A percentile compares a stretch with the other conserved stretches of the same genome.
phyloP scores from a whole-genome alignment of 2,888 invertebrate species.

The Troides helena region DNA sequence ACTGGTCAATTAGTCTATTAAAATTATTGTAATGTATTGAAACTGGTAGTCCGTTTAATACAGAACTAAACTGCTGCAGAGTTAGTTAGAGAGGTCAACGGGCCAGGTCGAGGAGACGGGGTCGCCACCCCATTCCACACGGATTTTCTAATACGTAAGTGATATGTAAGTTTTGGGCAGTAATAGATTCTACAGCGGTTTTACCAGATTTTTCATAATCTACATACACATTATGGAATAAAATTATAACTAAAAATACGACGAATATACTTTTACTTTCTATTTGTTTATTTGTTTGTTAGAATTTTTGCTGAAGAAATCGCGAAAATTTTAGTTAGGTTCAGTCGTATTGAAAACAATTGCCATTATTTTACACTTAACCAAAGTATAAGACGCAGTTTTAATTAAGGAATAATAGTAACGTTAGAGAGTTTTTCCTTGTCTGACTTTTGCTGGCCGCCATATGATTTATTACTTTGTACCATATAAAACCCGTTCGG shows the following conservation, averaged over 20 bases:
- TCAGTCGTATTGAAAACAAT: not conserved
- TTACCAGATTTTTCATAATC: not conserved
- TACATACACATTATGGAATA: not conserved
- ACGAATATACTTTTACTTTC: too few species aligned
- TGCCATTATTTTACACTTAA: not conserved
- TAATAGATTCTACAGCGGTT: not conserved
- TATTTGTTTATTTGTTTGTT: not conserved
- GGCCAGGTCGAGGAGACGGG: constrained; percentile 52
- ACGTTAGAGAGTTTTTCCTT: constrained; percentile 28
- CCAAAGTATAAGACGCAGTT: constrained; percentile 11
- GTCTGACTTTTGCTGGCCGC: constrained; percentile 27
- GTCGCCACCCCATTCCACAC: constrained; percentile 45
- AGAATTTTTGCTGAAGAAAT: not conserved
- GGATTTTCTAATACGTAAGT: constrained; percentile 36
- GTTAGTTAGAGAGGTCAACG: constrained; percentile 62
- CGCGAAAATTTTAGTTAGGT: not conserved
- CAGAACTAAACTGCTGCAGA: constrained; percentile 35
- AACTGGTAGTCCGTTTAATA: constrained; percentile 32
- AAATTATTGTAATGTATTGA: constrained; percentile 20
- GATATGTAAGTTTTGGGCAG: constrained; percentile 3
- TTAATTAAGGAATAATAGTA: constrained; percentile 28
- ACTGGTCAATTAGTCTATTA: not conserved
- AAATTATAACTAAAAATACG: not conserved
- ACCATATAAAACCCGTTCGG: constrained; percentile 29
- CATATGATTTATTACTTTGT: constrained; percentile 27